Percentiles rank a stretch among this genome's conserved stretches.
phyloP scores from a whole-genome alignment of 1,140 invertebrate species.

The Scaptomyza pallida region DNA sequence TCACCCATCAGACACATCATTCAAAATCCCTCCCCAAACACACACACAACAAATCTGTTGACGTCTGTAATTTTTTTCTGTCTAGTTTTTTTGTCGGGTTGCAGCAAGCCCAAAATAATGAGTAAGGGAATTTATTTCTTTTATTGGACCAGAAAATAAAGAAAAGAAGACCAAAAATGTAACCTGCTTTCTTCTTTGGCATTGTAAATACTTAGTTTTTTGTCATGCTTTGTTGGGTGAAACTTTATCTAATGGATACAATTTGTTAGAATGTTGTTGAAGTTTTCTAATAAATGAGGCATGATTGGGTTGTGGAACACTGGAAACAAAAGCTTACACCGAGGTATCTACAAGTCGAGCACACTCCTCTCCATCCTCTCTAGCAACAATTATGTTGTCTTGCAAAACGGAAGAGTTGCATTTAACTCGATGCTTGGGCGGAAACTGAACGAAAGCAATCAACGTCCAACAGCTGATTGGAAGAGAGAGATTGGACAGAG shows the following conservation, averaged over 20 bases:
- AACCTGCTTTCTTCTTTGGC: slow-evolving; percentile 48
- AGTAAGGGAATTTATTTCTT: slow-evolving; percentile 47
- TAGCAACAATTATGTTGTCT: slow-evolving; percentile 2
- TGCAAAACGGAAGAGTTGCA: slow-evolving; percentile 55
- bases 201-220: slow-evolving; percentile 19
- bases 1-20: slow-evolving; percentile 40
- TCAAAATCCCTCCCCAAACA: neutral
- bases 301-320: no score
- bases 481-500: slow-evolving; percentile 4
- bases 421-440: slow-evolving; percentile 30
- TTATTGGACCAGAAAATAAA: neutral
- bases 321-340: no score
- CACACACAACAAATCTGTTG: slow-evolving; percentile 10
- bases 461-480: slow-evolving; percentile 48
- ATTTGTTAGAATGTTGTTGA: slow-evolving; percentile 50
- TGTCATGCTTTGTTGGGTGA: slow-evolving; percentile 22
- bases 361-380: neutral
- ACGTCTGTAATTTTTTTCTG: slow-evolving; percentile 44
- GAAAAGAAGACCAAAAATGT: slow-evolving; percentile 27
- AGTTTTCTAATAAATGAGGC: slow-evolving; percentile 1
- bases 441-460: slow-evolving; percentile 59
- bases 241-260: slow-evolving; percentile 46
- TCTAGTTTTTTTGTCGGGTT: neutral
- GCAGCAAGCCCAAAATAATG: slow-evolving; percentile 43
- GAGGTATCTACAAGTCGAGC: neutral